Evolutionary conservation across 2,113 vertebrate species (phyloP).

Genomic region (Petrocephalus zakoni): DNA sequence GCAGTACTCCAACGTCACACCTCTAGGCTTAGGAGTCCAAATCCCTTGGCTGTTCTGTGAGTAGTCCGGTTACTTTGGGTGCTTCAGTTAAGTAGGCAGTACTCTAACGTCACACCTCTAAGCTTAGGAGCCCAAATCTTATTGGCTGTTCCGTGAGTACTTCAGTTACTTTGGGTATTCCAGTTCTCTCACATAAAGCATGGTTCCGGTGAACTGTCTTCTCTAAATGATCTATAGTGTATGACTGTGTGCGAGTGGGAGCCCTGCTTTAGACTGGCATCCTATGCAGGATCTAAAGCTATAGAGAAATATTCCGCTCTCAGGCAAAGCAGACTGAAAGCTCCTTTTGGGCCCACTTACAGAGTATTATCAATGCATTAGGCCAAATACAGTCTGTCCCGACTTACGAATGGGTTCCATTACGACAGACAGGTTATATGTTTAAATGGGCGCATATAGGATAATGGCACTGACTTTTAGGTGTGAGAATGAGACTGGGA

Average conservation of each 20-base stretch:
- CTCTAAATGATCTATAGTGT: background rate
- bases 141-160: too few relatives aligned
- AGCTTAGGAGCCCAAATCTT: too few relatives aligned
- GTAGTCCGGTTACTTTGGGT: background rate
- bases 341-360: background rate
- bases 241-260: background rate
- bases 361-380: background rate
- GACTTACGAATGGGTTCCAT: too few relatives aligned
- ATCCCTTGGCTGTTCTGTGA: background rate
- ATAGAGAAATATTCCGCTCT: background rate
- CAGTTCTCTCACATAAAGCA: background rate
- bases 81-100: too few relatives aligned
- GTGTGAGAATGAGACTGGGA: too few relatives aligned
- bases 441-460: too few relatives aligned
- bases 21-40: background rate
- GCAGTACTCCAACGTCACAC: background rate
- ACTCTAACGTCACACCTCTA: too few relatives aligned
- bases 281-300: background rate
- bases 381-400: background rate
- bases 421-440: too few relatives aligned
- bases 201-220: background rate
- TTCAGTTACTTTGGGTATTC: too few relatives aligned
- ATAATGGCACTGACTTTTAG: too few relatives aligned
- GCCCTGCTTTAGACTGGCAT: background rate
- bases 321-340: background rate